A percentile compares a stretch with the other conserved stretches of the same genome.
Conservation (phyloP, 2,113 vertebrate species). For the Chitala chitala region DNA sequence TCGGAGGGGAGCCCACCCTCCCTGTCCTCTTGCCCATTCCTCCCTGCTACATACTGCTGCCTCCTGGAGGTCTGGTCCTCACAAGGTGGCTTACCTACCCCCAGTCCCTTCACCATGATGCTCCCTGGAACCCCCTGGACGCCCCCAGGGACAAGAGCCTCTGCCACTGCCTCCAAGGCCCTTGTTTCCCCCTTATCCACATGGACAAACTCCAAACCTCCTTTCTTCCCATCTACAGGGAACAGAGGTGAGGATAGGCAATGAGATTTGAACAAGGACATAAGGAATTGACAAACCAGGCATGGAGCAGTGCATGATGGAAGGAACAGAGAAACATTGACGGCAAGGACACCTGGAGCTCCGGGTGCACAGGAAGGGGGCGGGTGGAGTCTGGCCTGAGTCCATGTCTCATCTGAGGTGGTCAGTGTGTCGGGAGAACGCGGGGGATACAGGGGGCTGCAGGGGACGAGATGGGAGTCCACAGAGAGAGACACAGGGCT, state of each 20-base stretch:
- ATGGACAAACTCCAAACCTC: background rate
- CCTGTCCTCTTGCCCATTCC: slow-evolving; percentile 17
- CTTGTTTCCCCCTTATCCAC: background rate
- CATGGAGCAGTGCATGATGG: background rate
- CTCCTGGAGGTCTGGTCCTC: slow-evolving; percentile 21
- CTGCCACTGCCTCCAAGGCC: background rate
- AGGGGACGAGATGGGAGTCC: slow-evolving; percentile 56
- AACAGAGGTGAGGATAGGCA: no score
- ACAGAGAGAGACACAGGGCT: slow-evolving; percentile 45
- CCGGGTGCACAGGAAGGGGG: slow-evolving; percentile 17
- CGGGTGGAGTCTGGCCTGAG: slow-evolving; percentile 34
- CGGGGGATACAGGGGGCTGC: slow-evolving; percentile 52
- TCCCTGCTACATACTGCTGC: background rate
- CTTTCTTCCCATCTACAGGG: slow-evolving; percentile 18
- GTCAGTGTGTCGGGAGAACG: slow-evolving; percentile 53
- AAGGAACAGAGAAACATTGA: background rate
- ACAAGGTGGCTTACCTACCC: slow-evolving; percentile 19
- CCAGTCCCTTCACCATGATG: background rate
- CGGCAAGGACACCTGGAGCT: slow-evolving; percentile 42
- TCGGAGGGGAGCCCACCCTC: slow-evolving; percentile 23
- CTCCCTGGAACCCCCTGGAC: background rate
- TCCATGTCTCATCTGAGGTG: slow-evolving; percentile 56
- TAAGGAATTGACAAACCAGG: no score
- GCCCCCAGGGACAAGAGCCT: background rate
- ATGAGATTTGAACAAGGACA: no score